These are phyloP conservation scores for Otocyon megalotis DNA, from an alignment of 2,113 vertebrate genomes.

Conservation along the genomic window DNA sequence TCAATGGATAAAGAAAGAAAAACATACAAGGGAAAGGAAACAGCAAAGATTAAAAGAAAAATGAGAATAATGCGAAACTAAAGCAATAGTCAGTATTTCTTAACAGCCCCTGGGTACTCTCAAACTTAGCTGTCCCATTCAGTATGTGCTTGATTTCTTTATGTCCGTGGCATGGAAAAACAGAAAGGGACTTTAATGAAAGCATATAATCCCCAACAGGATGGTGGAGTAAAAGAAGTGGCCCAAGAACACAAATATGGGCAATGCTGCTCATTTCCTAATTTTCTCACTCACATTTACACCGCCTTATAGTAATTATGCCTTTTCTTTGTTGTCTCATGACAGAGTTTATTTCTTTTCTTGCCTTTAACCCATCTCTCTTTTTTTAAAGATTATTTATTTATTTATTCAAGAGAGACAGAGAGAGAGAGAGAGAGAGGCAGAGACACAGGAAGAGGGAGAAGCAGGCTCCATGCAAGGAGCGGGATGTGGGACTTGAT, in stretches of 20 bases:
- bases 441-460: too few relatives aligned
- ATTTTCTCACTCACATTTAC: neutral
- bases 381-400: neutral
- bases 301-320: neutral
- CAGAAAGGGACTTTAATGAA: constrained; percentile 56
- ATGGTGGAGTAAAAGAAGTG: constrained; percentile 46
- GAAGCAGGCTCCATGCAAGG: too few relatives aligned
- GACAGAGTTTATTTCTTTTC: neutral
- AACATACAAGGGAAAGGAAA: neutral
- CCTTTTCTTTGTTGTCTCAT: neutral
- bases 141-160: neutral
- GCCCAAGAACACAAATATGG: constrained; percentile 44
- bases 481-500: too few relatives aligned
- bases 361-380: neutral
- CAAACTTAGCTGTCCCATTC: neutral
- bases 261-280: constrained; percentile 33
- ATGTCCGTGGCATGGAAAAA: neutral
- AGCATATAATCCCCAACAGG: neutral
- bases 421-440: too few relatives aligned
- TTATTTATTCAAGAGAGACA: too few relatives aligned
- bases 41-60: neutral
- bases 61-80: neutral
- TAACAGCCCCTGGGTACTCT: neutral
- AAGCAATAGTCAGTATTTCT: neutral
- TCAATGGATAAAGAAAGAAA: constrained; percentile 28